Evolutionary conservation across 2,888 invertebrate genomes (phyloP).

Genomic region (Spodoptera exigua): DNA sequence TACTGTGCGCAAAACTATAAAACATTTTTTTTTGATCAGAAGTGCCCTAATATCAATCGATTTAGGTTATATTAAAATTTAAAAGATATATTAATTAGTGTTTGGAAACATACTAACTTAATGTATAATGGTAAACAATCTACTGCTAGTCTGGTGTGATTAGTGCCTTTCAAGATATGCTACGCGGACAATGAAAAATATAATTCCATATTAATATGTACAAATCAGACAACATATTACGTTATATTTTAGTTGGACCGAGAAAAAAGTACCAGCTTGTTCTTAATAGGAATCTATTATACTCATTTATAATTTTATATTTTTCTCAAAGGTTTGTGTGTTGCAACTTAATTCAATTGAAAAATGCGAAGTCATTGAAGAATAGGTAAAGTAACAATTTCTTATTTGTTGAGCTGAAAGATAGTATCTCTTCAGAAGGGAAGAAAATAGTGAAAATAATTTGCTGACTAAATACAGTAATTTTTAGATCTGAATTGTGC

Average conservation of each 20-base stretch:
- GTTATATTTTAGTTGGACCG: neutral
- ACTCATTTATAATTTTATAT: too few relatives aligned
- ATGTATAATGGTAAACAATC: conserved; percentile 13
- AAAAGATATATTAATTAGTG: conserved; percentile 4
- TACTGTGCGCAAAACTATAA: too few relatives aligned
- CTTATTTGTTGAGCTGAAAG: too few relatives aligned
- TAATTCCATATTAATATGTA: conserved; percentile 14
- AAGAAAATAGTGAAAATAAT: too few relatives aligned
- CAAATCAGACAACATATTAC: conserved; percentile 7
- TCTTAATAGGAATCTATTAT: too few relatives aligned
- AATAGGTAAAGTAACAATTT: too few relatives aligned
- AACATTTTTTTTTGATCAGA: too few relatives aligned
- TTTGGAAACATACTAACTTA: conserved; percentile 13
- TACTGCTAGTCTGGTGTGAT: neutral
- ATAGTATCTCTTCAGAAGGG: too few relatives aligned
- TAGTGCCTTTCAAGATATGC: neutral
- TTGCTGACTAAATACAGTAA: too few relatives aligned
- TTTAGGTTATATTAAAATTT: neutral
- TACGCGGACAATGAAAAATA: neutral
- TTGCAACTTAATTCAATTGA: too few relatives aligned
- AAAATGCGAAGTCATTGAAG: too few relatives aligned
- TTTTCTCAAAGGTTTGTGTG: too few relatives aligned
- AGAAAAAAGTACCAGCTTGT: neutral
- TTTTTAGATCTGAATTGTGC: neutral
- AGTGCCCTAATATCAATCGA: conserved; percentile 19